Base-by-base conservation (phyloP, 1,140 invertebrate species). In the Ylistrum balloti region DNA sequence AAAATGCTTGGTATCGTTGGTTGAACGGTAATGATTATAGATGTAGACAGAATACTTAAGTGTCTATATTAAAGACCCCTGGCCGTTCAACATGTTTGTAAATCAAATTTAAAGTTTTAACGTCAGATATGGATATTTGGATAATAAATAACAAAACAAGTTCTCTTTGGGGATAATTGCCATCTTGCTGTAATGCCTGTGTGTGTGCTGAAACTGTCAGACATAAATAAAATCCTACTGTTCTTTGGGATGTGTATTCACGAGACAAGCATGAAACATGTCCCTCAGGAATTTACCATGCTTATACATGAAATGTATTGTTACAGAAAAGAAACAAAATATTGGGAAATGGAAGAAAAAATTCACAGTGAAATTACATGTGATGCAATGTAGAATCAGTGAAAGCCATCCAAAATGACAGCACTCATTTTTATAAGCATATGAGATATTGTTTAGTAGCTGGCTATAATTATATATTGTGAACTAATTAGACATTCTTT, bases 21-120 rank as follows among this genome's bases (percentile, higher is more conserved):
- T 74, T n/a, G 56, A n/a, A 28, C 15, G 3, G 56, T 28, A 74
- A 74, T 74, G n/a, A 17, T 74, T 74, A 74, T 28, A 74, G 56
- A 74, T 28, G 22, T n/a, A 74, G 56, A 74, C 56, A 28, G 20
- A 74, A 74, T 74, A 17, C n/a, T 74, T 7, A 48, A 48, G 56
- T 74, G 56, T 74, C 22, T 74, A 28, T 74, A 74, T 74, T 74
- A 74, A 74, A 74, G 56, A 28, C 56, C n/a, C 28, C 17, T 74
- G 56, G 56, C n/a, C n/a, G n/a, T 74, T 74, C 56, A 74, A 74
- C 56, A 74, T 74, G 56, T 74, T 74, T 28, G 56, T 74, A 74
- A 74, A 74, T 74, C 56, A 74, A 74, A 74, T 74, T 74, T 74
- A 74, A 74, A 74, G 56, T 74, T 74, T 74, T 74, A 74, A 74